Conservation (phyloP, 2,797 vertebrate species). For the Scolopax bukidnonensis region DNA sequence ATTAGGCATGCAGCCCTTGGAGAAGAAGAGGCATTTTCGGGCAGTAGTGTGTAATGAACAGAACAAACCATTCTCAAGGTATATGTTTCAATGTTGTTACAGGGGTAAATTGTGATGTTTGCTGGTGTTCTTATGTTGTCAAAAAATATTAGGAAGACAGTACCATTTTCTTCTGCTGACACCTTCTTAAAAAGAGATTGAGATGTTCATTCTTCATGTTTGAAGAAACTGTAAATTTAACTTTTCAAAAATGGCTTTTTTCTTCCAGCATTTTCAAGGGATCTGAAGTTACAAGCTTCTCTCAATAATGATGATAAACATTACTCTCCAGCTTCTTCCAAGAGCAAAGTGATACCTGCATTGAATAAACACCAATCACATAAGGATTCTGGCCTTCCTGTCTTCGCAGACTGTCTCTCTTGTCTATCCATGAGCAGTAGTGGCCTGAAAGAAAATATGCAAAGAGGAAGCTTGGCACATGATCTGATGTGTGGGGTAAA, state of each 20-base stretch:
- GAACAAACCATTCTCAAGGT: neutral
- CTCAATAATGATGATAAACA: neutral
- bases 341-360: neutral
- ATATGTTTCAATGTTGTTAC: neutral
- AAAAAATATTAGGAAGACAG: neutral
- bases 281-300: neutral
- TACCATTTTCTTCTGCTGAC: neutral
- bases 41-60: neutral
- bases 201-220: neutral
- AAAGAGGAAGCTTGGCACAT: neutral
- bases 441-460: neutral
- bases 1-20: neutral
- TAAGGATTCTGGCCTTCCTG: neutral
- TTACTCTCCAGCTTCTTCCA: neutral
- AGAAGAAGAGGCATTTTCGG: neutral
- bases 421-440: neutral
- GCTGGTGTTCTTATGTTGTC: neutral
- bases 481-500: fast-evolving
- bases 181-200: neutral
- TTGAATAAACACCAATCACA: neutral
- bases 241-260: neutral
- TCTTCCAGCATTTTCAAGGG: neutral
- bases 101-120: neutral
- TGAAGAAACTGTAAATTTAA: neutral
- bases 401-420: neutral